These are phyloP conservation scores for Acleris sparsana DNA, from an alignment of 2,888 invertebrate genomes.

Conservation along the genomic window DNA sequence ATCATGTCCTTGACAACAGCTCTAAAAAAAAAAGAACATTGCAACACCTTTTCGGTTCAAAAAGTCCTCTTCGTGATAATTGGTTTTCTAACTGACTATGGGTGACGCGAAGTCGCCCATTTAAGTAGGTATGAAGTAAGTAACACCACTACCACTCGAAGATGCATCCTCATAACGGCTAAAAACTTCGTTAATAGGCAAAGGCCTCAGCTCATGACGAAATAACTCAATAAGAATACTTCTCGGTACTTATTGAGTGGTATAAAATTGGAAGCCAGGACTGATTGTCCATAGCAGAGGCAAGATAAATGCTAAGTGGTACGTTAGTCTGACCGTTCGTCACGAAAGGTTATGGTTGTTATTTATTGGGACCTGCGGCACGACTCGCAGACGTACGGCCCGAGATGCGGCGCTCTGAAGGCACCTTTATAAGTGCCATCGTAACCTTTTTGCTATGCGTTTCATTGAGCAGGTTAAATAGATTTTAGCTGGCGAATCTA, in stretches of 20 bases:
- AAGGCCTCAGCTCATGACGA: no score
- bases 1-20: no score
- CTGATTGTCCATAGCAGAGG: constrained; percentile 48
- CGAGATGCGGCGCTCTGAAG: constrained; percentile 14
- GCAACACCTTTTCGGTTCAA: no score
- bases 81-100: no score
- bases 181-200: no score
- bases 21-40: no score
- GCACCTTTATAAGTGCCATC: constrained; percentile 11
- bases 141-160: no score
- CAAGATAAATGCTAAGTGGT: constrained; percentile 59
- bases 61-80: no score
- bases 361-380: constrained; percentile 56
- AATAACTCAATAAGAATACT: neutral
- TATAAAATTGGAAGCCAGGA: constrained; percentile 49
- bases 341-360: constrained; percentile 63
- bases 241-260: constrained; percentile 4
- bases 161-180: no score
- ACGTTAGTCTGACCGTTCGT: constrained; percentile 50
- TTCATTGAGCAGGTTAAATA: neutral
- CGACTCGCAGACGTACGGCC: constrained; percentile 48
- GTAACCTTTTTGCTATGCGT: constrained; percentile 3
- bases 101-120: no score
- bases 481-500: no score
- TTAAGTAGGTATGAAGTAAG: no score